phyloP scores from a whole-genome alignment of 30 jellyfish, hydroid and myxozoan species.

The Aurelia coerulea region DNA sequence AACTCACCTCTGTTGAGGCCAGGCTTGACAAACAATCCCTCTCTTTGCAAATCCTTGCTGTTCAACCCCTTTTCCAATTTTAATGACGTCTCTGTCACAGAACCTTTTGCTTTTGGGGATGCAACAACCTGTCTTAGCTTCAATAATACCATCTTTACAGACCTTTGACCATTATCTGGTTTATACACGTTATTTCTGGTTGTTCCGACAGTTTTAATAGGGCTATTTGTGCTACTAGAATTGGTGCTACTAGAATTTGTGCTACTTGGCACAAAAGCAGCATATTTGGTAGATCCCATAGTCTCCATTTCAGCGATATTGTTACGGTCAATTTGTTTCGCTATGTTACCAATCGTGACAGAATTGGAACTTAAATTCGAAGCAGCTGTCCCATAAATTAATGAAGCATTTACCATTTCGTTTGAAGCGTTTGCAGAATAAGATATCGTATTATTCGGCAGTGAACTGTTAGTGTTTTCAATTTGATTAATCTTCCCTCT shows the following conservation, averaged over 20 bases:
- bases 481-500: not conserved
- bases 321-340: not conserved
- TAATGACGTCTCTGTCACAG: not conserved
- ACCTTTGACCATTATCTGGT: slow-evolving; percentile 5
- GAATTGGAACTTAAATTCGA: too few relatives aligned
- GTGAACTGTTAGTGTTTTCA: not conserved
- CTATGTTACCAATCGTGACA: too few relatives aligned
- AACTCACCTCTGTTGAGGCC: slow-evolving; percentile 60
- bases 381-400: too few relatives aligned
- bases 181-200: not conserved
- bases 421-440: not conserved
- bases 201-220: too few relatives aligned
- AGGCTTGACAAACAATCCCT: slow-evolving; percentile 59
- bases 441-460: too few relatives aligned
- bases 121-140: not conserved
- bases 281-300: too few relatives aligned
- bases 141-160: slow-evolving; percentile 5
- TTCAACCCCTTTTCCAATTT: not conserved
- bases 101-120: not conserved
- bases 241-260: too few relatives aligned
- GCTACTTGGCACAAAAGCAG: too few relatives aligned
- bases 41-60: slow-evolving; percentile 42
- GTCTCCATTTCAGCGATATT: too few relatives aligned
- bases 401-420: not conserved
- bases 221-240: too few relatives aligned